A percentile compares a stretch with the other conserved stretches of the same genome.
Conservation (phyloP, 37 sponge, comb jelly and placozoan genomes). For the Ianthella basta region DNA sequence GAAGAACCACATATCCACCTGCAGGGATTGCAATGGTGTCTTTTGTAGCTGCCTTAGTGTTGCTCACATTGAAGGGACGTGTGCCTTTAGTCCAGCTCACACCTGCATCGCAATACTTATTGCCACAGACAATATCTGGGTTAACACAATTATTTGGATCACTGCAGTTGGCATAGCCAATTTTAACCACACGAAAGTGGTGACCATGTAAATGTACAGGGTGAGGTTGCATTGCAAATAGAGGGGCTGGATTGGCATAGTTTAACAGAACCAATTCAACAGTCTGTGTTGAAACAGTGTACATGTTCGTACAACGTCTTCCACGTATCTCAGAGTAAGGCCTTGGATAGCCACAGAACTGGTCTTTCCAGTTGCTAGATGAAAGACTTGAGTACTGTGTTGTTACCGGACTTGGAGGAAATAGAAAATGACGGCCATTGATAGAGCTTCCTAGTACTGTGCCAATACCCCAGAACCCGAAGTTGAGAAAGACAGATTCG, state of each 20-base stretch:
- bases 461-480: neutral
- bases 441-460: neutral
- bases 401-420: neutral
- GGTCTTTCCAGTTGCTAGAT: neutral
- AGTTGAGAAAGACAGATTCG: constrained; percentile 3
- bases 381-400: neutral
- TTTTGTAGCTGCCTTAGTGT: constrained; percentile 27
- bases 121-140: neutral
- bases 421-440: constrained; percentile 1
- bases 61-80: neutral
- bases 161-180: constrained; percentile 1
- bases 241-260: too few relatives aligned
- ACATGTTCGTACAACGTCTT: neutral
- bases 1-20: constrained; percentile 42
- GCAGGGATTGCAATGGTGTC: constrained; percentile 51
- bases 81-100: too few relatives aligned
- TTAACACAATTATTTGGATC: too few relatives aligned
- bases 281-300: neutral
- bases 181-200: constrained; percentile 1
- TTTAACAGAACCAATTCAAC: constrained; percentile 5
- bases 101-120: neutral
- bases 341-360: constrained; percentile 3
- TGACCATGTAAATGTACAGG: neutral
- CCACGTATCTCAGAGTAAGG: neutral
- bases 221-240: neutral